phyloP scores from a whole-genome alignment of 2,797 vertebrate species.

The Okamejei kenojei region DNA sequence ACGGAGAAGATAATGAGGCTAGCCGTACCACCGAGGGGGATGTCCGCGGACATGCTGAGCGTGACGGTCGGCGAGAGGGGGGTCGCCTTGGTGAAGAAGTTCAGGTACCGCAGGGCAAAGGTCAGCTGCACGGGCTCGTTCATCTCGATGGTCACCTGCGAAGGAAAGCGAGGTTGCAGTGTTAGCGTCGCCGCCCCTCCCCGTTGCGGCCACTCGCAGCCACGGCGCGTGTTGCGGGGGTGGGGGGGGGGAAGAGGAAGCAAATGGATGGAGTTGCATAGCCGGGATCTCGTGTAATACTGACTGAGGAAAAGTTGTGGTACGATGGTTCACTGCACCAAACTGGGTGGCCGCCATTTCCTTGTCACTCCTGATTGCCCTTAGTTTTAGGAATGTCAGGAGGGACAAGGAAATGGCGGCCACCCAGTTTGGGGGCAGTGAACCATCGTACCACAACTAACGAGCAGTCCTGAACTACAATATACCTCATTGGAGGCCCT shows the following conservation, averaged over 20 bases:
- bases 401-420: neutral
- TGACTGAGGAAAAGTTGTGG: neutral
- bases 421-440: too few relatives aligned
- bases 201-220: too few relatives aligned
- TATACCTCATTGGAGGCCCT: too few relatives aligned
- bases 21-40: too few relatives aligned
- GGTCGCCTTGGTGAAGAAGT: constrained; percentile 97
- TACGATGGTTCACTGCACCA: neutral
- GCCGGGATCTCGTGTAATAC: neutral
- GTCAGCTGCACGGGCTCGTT: constrained; percentile 92
- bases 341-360: too few relatives aligned
- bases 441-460: neutral
- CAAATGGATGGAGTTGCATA: neutral
- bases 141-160: constrained; percentile 94
- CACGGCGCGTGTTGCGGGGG: neutral
- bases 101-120: constrained; percentile 92
- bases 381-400: neutral
- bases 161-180: neutral
- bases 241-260: neutral
- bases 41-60: constrained; percentile 96
- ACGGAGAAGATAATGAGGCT: too few relatives aligned
- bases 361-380: neutral
- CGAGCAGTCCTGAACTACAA: too few relatives aligned
- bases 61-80: constrained; percentile 88
- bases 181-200: too few relatives aligned